A percentile compares a stretch with the other conserved stretches of the same genome.
Conservation (phyloP, 2,888 invertebrate genomes). For the Tipula confusa region DNA sequence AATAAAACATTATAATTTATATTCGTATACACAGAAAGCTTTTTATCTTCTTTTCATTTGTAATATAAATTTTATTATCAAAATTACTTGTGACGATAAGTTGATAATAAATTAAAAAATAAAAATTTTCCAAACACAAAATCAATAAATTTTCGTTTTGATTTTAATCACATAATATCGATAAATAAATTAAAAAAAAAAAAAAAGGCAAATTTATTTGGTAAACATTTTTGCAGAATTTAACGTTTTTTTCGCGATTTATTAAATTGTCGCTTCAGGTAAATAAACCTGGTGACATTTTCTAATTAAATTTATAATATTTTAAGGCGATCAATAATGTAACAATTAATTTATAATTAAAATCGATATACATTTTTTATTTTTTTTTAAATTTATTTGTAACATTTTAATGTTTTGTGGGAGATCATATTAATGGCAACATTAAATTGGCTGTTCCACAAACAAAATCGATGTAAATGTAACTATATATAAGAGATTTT, state of each 20-base stretch:
- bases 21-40: not conserved
- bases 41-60: not conserved
- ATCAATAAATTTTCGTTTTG: not conserved
- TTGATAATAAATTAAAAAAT: not conserved
- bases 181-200: no score
- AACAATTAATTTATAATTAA: not conserved
- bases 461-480: not conserved
- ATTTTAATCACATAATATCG: not conserved
- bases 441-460: not conserved
- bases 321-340: no score
- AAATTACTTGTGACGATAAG: slow-evolving; percentile 1
- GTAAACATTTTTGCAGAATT: not conserved
- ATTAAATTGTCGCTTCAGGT: not conserved
- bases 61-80: slow-evolving; percentile 14
- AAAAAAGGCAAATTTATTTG: not conserved
- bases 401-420: slow-evolving; percentile 13
- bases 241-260: not conserved
- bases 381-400: not conserved
- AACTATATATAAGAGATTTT: not conserved
- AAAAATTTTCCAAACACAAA: not conserved
- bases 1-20: not conserved
- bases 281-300: not conserved
- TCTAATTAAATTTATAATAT: not conserved
- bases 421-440: not conserved
- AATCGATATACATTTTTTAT: not conserved